Conservation (phyloP, 35 echinoderm and acorn worm genomes). For the Diadema setosum region DNA sequence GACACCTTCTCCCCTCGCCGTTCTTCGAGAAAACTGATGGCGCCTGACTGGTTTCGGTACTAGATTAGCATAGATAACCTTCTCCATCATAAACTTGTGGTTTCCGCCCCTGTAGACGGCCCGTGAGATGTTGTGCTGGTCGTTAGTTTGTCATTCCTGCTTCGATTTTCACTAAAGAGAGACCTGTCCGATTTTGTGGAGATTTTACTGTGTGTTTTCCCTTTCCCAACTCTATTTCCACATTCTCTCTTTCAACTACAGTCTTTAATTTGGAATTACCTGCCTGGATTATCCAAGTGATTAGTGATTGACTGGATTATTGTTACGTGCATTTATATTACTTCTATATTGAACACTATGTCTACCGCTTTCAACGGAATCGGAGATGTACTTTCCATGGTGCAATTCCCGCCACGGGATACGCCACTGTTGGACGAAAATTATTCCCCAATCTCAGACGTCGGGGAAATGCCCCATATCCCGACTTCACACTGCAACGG, state of each 20-base stretch:
- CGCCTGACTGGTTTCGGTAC: too few relatives aligned
- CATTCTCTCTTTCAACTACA: not conserved
- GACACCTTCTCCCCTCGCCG: not conserved
- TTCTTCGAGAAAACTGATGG: not conserved
- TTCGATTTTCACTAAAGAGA: not conserved
- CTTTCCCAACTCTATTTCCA: not conserved
- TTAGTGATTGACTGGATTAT: not conserved
- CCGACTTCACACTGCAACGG: not conserved
- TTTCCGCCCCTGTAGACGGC: too few relatives aligned
- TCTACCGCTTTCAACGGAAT: not conserved
- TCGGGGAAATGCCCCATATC: not conserved
- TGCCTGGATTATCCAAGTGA: too few relatives aligned
- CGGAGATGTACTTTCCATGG: not conserved
- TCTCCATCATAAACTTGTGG: too few relatives aligned
- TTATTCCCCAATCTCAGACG: not conserved
- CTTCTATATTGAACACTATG: not conserved
- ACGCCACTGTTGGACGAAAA: not conserved
- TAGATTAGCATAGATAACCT: too few relatives aligned
- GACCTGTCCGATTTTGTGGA: not conserved
- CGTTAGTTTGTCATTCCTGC: not conserved
- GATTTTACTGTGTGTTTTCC: not conserved
- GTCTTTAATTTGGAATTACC: too few relatives aligned
- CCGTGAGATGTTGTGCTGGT: too few relatives aligned
- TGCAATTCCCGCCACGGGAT: not conserved
- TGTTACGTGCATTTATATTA: too few relatives aligned